Evolutionary conservation across 1,140 invertebrate species (phyloP), one percentile per base, ranked within the genome.

Genomic region (Scaptomyza montana): DNA sequence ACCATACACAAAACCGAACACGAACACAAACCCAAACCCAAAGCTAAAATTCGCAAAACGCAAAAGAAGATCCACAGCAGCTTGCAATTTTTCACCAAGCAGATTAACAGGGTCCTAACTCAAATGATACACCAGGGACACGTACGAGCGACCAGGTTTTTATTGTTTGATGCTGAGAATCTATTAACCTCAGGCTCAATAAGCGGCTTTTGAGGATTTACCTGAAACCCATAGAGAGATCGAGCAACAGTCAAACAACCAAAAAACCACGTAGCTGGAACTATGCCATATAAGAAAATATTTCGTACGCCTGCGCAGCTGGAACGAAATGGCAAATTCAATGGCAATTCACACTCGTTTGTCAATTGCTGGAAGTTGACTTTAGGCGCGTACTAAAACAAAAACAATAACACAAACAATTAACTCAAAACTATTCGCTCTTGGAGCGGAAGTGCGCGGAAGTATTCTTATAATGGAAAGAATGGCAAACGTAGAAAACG

Each of bases 341-440:
- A 89, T 49, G 74, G 70, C 85, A 89, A 89, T 89, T 89, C 84
- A 89, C 85, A 89, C 84, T 89, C 70, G 61, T 33, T 39, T 61
- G 85, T 72, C 84, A 89, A 89, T 89, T 89, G 79, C 85, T 77
- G 67, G 70, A 84, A 84, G 69, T 80, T 89, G 85, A 89, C 80
- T 89, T 62, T 78, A 60, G 74, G 85, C 85, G 79, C 80, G 85
- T 84, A 80, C 80, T 61, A 70, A 50, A 45, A 64, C 55, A 68
- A 65, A 69, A 64, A 41, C 51, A 49, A 55, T 67, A 55, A 68
- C 55, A 41, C 69, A n/a, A 47, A 33, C 33, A 36, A 36, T 36
- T 0, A 36, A 36, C 33, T n/a, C 45, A 16, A 51, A 30, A 47
- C 12, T n/a, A 13, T 19, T 33, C 8, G 28, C 39, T 57, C 47